Base-by-base conservation (phyloP, 35 echinoderm and acorn worm genomes). In the Heliocidaris tuberculata region DNA sequence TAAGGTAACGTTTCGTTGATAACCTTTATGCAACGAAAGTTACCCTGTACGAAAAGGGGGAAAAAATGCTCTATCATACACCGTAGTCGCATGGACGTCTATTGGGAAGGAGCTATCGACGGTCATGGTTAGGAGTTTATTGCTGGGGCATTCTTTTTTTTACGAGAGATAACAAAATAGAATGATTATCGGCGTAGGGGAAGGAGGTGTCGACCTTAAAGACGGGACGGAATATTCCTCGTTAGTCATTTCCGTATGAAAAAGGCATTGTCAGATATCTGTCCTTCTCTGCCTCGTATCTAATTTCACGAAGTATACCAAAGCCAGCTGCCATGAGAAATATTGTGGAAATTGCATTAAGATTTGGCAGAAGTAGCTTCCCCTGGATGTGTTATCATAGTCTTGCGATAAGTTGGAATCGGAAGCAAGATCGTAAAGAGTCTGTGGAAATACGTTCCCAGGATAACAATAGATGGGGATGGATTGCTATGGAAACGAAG, bases 321-420 rank as follows among this genome's bases (percentile, higher is more conserved):
- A 48, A 31, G 93, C 31, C 93, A 65, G 27, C 93, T 48, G 17
- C 16, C 52, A 31, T n/a, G 9, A 94, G 70, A 35, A 70, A 30
- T 65, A 65, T 15, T 32, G 31, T 94, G n/a, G n/a, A 59, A 94
- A 59, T 31, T 47, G 29, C 47, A 94, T 31, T 61, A 94, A 61
- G 49, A 47, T 56, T 59, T 48, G 31, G n/a, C 59, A 65, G 16
- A 61, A 52, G 70, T 24, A 94, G 61, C 59, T 31, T 31, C 54
- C 59, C 52, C 54, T 21, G 70, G 70, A 32, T 15, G 52, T 32
- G 56, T 65, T 32, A 94, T 9, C 29, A 8, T 27, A 9, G 52
- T 30, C 30, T 56, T 92, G 42, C 48, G 90, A 93, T 93, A 93
- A 52, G 35, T 48, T 52, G 65, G 65, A 78, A 78, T 78, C 7